Evolutionary conservation across 2,888 invertebrate species (phyloP), one percentile per base, ranked within the genome.

Genomic region (Eristalinus sepulchralis): DNA sequence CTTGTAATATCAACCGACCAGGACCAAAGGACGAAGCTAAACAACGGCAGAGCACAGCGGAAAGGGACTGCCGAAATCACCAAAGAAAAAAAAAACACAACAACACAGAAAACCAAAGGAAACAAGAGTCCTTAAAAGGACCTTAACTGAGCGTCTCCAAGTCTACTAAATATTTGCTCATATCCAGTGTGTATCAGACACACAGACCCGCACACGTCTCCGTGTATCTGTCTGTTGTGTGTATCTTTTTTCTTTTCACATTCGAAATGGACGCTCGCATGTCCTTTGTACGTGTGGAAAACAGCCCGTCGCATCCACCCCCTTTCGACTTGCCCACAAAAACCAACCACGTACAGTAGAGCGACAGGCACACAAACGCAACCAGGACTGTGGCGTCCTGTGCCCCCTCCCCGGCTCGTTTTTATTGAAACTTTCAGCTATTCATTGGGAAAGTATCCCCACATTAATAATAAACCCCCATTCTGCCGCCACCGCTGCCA

Each of bases 161-260:
- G 87, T 87, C 87, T 83, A 87, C 87, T 87, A 80, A 83, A 87
- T 87, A 80, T 87, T 87, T 87, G 83, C 87, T 76, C 80, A 87
- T 72, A 87, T 87, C 87, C 87, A 83, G 87, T 87, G 83, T 87
- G 76, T 83, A 80, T 76, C 78, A 62, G 57, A 27, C 67, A 75
- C 63, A 57, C 36, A 68, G 20, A 63, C 59, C 72, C 20, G 67
- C 67, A 60, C 77, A 34, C 53, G 34, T 63, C 22, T 17, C n/a
- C 68, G 22, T 73, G 57, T n/a, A 55, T 72, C 67, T 83, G 66
- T 70, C 39, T 79, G 66, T 80, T 81, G 59, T 72, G 84, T 81
- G 76, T 81, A 71, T 68, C 53, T 77, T 27, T 71, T 36, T 72
- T 67, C 66, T 80, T 72, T 64, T 72, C 27, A 67, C 27, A 57